These are phyloP conservation scores for Metopia argyrocephala DNA, from an alignment of 2,888 invertebrate species.

Conservation along the genomic window DNA sequence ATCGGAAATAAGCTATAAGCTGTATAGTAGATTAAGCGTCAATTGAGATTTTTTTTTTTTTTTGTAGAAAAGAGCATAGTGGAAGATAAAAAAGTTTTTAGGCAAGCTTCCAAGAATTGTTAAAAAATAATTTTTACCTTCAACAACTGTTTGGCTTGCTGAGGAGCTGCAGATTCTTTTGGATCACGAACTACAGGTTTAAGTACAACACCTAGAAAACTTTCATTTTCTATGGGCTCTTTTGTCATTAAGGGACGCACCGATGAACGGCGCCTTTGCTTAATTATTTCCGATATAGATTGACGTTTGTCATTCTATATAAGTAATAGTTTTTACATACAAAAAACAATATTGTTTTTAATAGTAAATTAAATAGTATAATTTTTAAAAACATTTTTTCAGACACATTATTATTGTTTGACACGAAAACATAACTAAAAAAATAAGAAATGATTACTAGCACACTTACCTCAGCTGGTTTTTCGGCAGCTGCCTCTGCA, in stretches of 20 bases:
- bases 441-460: background rate
- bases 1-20: no score
- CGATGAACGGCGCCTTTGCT: conserved; percentile 76
- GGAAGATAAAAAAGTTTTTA: conserved; percentile 8
- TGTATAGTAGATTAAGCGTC: no score
- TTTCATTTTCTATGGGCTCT: conserved; percentile 80
- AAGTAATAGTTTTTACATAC: conserved; percentile 63
- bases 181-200: conserved; percentile 81
- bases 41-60: no score
- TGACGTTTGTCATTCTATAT: conserved; percentile 29
- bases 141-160: conserved; percentile 73
- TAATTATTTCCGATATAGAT: conserved; percentile 69
- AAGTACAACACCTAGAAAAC: conserved; percentile 82
- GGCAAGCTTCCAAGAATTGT: conserved; percentile 12
- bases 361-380: background rate
- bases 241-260: conserved; percentile 77
- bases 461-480: conserved; percentile 53
- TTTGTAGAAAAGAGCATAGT: no score
- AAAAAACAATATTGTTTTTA: background rate
- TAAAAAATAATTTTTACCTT: no score
- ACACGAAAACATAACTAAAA: no score
- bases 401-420: no score
- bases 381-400: no score
- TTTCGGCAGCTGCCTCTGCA: conserved; percentile 41
- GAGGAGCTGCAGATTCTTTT: conserved; percentile 74